Conservation (phyloP, 2,797 vertebrate genomes). For the Pristis pectinata region DNA sequence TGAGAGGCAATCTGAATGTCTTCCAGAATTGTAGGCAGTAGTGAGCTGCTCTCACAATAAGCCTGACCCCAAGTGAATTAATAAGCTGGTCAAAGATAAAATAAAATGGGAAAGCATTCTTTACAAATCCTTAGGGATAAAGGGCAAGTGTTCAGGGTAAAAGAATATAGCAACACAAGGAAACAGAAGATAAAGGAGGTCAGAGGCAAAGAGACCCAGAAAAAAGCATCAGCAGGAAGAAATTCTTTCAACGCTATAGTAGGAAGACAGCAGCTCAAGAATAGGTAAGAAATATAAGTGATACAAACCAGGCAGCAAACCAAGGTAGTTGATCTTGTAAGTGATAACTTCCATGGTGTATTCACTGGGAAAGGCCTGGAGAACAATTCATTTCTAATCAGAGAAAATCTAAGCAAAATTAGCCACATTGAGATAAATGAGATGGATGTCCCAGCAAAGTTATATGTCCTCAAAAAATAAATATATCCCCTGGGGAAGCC, state of each 20-base stretch:
- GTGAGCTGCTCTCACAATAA: neutral
- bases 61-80: neutral
- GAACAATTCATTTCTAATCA: neutral
- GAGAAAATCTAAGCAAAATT: neutral
- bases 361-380: neutral
- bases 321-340: neutral
- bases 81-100: neutral
- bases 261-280: neutral
- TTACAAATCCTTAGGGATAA: neutral
- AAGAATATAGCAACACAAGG: neutral
- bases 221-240: neutral
- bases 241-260: neutral
- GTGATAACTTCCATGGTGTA: neutral
- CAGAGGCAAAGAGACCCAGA: neutral
- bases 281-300: neutral
- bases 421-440: neutral
- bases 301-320: neutral
- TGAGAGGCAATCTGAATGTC: neutral
- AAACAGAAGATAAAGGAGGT: neutral
- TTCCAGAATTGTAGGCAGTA: neutral
- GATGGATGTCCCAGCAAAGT: slow-evolving; percentile 3
- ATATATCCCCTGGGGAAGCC: neutral
- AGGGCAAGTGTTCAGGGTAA: neutral
- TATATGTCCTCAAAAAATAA: neutral
- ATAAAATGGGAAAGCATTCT: neutral